phyloP scores from a whole-genome alignment of 2,113 vertebrate species.

The Uria lomvia region DNA sequence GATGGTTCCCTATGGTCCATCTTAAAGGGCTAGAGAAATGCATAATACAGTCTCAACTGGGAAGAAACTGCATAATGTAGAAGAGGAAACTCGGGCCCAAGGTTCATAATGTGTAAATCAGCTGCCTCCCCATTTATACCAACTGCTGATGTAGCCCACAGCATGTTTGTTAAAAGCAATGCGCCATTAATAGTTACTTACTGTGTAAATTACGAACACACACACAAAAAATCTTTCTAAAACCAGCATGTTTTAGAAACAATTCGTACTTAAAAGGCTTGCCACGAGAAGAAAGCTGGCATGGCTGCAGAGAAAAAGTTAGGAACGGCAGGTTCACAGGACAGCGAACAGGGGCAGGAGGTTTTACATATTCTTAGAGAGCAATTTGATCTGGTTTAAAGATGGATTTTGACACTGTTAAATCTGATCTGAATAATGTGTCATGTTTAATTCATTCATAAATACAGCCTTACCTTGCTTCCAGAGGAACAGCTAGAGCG shows the following conservation, averaged over 20 bases:
- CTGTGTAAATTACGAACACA: not conserved
- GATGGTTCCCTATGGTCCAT: not conserved
- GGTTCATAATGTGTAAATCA: not conserved
- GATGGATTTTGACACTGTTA: conserved; percentile 33
- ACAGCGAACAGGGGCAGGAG: not conserved
- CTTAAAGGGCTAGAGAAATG: not conserved
- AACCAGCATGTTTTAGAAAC: not conserved
- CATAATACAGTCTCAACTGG: not conserved
- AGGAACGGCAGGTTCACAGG: not conserved
- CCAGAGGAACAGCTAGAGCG: conserved; percentile 18
- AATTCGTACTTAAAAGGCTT: not conserved
- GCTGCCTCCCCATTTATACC: not conserved
- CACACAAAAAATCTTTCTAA: not conserved
- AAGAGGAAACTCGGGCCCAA: not conserved
- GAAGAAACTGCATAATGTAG: not conserved
- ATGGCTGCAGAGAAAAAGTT: not conserved
- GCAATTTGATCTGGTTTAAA: conserved; percentile 40
- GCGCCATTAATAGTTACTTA: conserved; percentile 11
- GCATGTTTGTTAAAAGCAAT: not conserved
- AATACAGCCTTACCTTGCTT: conserved; percentile 39
- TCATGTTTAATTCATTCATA: conserved; percentile 66
- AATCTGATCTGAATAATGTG: conserved; percentile 59
- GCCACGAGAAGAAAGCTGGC: not conserved
- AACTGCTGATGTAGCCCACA: not conserved
- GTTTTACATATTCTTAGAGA: conserved; percentile 21